Conservation (phyloP, 1,140 invertebrate genomes). For the Megalopta genalis region DNA sequence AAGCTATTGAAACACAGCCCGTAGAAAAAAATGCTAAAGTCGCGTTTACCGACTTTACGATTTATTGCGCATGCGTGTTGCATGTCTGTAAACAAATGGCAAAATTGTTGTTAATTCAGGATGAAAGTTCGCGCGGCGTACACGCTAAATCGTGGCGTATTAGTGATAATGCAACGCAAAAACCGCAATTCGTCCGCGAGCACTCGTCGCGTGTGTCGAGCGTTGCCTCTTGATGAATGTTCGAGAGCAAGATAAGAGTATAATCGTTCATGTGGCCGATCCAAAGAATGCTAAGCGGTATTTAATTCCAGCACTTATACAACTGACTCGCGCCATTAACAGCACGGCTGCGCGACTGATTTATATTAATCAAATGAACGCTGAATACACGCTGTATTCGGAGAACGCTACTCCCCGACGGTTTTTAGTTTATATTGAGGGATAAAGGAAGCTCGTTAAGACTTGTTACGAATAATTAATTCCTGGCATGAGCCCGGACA, state of each 20-base stretch:
- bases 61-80: background rate
- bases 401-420: slow-evolving; percentile 18
- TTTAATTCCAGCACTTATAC: slow-evolving; percentile 63
- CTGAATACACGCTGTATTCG: slow-evolving; percentile 29
- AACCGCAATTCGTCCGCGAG: slow-evolving; percentile 9
- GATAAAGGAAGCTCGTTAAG: slow-evolving; percentile 41
- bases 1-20: no score
- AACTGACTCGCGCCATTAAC: slow-evolving; percentile 59
- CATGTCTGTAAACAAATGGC: background rate
- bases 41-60: no score
- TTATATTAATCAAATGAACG: slow-evolving; percentile 60
- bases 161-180: slow-evolving; percentile 15
- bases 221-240: slow-evolving; percentile 42
- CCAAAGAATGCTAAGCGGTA: slow-evolving; percentile 57
- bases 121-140: background rate
- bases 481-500: background rate
- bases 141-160: slow-evolving; percentile 21
- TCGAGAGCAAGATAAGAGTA: slow-evolving; percentile 52
- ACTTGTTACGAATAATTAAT: slow-evolving; percentile 56
- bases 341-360: slow-evolving; percentile 41
- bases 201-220: slow-evolving; percentile 19
- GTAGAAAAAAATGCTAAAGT: no score
- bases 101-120: background rate
- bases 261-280: slow-evolving; percentile 54
- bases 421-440: slow-evolving; percentile 23